Base-by-base conservation (phyloP, 2,888 invertebrate species). In the Drosophila setosimentum region DNA sequence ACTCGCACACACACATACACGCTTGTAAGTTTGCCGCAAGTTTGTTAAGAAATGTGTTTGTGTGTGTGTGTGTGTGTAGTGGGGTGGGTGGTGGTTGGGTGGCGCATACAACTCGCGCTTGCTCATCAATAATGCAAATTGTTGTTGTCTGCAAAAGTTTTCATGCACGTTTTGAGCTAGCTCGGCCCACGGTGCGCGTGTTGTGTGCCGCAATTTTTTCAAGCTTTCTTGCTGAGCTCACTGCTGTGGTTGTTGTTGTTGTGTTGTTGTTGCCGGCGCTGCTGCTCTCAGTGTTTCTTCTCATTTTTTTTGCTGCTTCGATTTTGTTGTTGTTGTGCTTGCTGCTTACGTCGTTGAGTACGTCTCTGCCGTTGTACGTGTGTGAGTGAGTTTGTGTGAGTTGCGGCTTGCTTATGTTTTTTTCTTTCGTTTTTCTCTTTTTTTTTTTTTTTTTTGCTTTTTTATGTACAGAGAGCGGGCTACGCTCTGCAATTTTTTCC, bases 401-500 rank as follows among this genome's bases (percentile, higher is more conserved):
- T 82, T 86, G 85, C 74, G 84, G 90, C 87, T 90, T 89, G 90
- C 86, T 91, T 89, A 84, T 87, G 78, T 84, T 90, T 89, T 89
- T 73, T 83, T 86, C 24, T 64, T 61, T 65, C 57, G 45, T 24
- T 45, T 45, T 45, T 45, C 24, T 29, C 11, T 50, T 83, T 88
- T 87, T 82, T 68, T 78, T 84, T 7, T n/a, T 57, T 85, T 74
- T 75, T 57, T 64, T 68, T 82, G 33, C 16, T 57, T 70, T 76
- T 70, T 82, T 87, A 79, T 84, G 89, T 88, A 78, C 89, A 84
- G 90, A 89, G 89, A 87, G 87, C 88, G 84, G 89, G 87, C 89
- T 84, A 76, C 79, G 91, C 87, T 87, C 89, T 89, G 87, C 87
- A 87, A 89, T 87, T 87, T 87, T 91, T 91, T 88, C 91, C 88